Percentiles rank a stretch among this genome's conserved stretches.
Conservation (phyloP, 2,113 vertebrate species). For the Synchiropus splendidus region DNA sequence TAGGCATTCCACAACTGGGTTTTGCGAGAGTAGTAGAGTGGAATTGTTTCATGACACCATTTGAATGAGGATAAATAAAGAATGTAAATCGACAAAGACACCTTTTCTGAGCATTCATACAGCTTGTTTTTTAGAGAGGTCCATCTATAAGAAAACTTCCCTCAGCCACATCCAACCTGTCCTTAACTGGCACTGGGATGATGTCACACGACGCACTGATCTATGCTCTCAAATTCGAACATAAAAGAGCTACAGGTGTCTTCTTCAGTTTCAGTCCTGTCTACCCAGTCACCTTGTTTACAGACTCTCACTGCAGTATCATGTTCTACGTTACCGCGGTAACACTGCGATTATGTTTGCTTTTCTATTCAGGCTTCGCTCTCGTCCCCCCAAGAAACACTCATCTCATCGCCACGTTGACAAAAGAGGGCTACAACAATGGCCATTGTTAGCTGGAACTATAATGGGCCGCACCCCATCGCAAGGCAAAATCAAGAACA, state of each 20-base stretch:
- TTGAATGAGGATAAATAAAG: too few relatives aligned
- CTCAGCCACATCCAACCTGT: constrained; percentile 3
- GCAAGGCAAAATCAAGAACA: constrained; percentile 17
- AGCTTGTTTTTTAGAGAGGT: too few relatives aligned
- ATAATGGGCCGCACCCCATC: constrained; percentile 25
- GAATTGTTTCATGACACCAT: too few relatives aligned
- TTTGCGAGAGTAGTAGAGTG: too few relatives aligned
- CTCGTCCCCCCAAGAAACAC: constrained; percentile 44
- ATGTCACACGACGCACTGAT: constrained; percentile 3
- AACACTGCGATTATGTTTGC: constrained; percentile 58
- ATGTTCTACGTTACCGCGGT: constrained; percentile 54
- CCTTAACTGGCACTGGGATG: constrained; percentile 7
- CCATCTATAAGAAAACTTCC: not conserved
- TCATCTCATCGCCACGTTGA: constrained; percentile 25
- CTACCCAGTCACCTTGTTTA: constrained; percentile 33
- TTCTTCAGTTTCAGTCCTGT: constrained; percentile 24
- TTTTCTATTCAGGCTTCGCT: constrained; percentile 46
- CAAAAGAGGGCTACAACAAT: constrained; percentile 23
- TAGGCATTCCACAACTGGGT: too few relatives aligned
- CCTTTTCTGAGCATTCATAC: too few relatives aligned
- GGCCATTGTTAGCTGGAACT: constrained; percentile 22
- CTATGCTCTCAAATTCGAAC: constrained; percentile 10
- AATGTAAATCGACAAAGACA: too few relatives aligned
- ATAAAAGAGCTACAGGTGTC: constrained; percentile 21
- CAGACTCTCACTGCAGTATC: constrained; percentile 38